Evolutionary conservation across 2,797 vertebrate genomes (phyloP).

Genomic region (Tokudaia tokunoshimensis): DNA sequence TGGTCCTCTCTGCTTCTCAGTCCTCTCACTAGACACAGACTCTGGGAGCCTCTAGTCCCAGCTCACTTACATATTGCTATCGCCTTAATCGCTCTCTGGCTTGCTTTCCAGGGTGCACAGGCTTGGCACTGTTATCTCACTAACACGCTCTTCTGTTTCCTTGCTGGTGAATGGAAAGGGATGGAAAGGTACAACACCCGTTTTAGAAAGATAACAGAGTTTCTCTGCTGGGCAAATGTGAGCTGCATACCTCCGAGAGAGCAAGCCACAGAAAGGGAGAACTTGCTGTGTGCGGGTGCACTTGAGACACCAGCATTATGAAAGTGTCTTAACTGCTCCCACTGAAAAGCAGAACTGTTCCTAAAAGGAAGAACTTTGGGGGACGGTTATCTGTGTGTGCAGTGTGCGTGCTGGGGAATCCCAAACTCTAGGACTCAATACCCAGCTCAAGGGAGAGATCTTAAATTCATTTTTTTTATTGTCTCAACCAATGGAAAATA

Average conservation of each 20-base stretch:
- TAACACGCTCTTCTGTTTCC: neutral
- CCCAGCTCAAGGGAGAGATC: neutral
- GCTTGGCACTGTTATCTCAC: neutral
- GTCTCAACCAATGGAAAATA: conserved; percentile 35
- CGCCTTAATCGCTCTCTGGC: neutral
- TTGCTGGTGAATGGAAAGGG: conserved; percentile 32
- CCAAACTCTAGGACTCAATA: neutral
- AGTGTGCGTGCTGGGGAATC: neutral
- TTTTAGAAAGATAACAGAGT: neutral
- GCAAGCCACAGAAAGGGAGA: neutral
- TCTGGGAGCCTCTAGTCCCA: neutral
- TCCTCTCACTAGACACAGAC: neutral
- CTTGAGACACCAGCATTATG: neutral
- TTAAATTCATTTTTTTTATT: neutral
- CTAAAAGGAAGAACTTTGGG: conserved; percentile 36
- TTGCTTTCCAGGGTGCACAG: neutral
- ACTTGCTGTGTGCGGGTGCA: neutral
- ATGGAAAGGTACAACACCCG: neutral
- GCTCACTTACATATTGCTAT: neutral
- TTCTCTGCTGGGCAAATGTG: neutral
- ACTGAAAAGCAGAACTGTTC: conserved; percentile 46
- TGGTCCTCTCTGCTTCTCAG: neutral
- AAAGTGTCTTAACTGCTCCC: neutral
- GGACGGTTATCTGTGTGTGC: neutral
- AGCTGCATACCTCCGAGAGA: neutral